phyloP scores from a whole-genome alignment of 2,797 vertebrate species.

The Tauraco hartlaubi region DNA sequence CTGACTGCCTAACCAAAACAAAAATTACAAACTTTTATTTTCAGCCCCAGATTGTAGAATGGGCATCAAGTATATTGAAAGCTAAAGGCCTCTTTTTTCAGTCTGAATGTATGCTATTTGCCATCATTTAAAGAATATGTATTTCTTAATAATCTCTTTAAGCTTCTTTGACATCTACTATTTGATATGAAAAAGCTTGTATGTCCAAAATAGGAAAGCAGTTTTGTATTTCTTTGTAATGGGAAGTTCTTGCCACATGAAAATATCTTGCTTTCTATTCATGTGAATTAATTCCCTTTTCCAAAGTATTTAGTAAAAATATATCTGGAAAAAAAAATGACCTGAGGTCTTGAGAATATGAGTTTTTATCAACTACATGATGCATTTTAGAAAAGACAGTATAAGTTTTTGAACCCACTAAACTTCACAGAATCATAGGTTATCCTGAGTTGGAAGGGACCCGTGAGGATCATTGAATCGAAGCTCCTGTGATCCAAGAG shows the following conservation, averaged over 20 bases:
- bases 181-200: not conserved
- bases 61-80: not conserved
- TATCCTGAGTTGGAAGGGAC: too few relatives aligned
- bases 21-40: not conserved
- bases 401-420: not conserved
- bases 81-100: not conserved
- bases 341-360: not conserved
- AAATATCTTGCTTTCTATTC: not conserved
- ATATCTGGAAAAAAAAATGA: not conserved
- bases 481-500: too few relatives aligned
- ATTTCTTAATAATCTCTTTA: not conserved
- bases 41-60: not conserved
- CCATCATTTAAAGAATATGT: not conserved
- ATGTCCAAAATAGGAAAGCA: not conserved
- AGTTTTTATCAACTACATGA: not conserved
- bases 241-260: not conserved
- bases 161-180: not conserved
- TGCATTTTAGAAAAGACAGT: not conserved
- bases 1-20: not conserved
- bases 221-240: not conserved
- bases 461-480: too few relatives aligned
- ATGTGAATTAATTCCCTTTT: not conserved
- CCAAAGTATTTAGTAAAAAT: not conserved
- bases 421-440: not conserved
- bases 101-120: not conserved